Conservation (phyloP, 1,140 invertebrate species). For the Microplitis mediator region DNA sequence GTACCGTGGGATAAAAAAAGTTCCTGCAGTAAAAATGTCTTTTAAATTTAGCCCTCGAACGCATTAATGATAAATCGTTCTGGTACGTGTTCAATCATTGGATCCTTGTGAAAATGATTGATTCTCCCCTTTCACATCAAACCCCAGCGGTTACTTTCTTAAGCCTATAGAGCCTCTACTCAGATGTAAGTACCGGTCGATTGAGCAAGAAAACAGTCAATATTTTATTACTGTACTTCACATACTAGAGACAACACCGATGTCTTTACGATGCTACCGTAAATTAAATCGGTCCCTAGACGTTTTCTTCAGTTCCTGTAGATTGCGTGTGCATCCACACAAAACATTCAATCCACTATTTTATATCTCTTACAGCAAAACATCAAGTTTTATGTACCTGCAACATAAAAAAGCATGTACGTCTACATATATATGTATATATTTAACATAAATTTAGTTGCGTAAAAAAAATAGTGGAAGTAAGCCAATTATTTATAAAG, state of each 20-base stretch:
- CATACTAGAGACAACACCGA: neutral
- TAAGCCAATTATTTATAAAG: neutral
- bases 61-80: no score
- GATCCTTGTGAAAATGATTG: neutral
- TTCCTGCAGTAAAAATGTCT: no score
- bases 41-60: no score
- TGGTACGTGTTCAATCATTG: neutral
- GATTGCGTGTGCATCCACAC: neutral
- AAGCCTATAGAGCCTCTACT: no score
- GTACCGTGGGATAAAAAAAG: no score
- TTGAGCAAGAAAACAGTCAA: neutral
- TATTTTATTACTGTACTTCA: neutral
- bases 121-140: neutral
- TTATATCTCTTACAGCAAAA: neutral
- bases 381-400: neutral
- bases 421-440: neutral
- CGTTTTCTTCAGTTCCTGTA: neutral
- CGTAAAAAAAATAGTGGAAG: conserved; percentile 2
- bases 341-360: neutral
- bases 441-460: neutral
- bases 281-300: neutral
- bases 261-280: neutral
- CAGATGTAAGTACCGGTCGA: neutral
- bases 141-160: no score
- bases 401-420: neutral